Base-by-base conservation (phyloP, 2,888 invertebrate genomes). In the Heliconius sara region DNA sequence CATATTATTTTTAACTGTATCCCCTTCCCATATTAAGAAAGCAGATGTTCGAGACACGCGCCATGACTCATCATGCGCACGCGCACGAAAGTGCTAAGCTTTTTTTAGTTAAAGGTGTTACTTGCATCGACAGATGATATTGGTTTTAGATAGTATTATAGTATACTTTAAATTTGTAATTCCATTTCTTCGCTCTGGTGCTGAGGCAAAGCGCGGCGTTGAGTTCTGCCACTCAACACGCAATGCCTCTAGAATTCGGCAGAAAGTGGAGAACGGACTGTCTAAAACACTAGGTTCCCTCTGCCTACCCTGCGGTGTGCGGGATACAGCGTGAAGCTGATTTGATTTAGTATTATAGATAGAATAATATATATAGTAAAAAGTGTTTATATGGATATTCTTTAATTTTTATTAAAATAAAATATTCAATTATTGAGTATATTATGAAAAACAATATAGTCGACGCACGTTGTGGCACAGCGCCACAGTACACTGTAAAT, bases 1-100 rank as follows among this genome's bases (percentile, higher is more conserved):
- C 10, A 47, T 65, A 72, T 65, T 63, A 75, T 75, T 63, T 75
- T 65, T 73, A 78, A 79, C 71, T n/a, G 57, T 76, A 52, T 30
- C 78, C n/a, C 57, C 27, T 52, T 43, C 9, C 57, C 22, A 66
- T 34, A 70, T 74, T 63, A 85, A 84, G 86, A 84, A 84, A 86
- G 85, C 91, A 91, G 91, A 91, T 91, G 91, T 85, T 86, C 78
- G 60, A 25, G 67, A 60, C 88, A 89, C 89, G 90, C 88, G 90
- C 88, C 82, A 85, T 90, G 90, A 90, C 85, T 91, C 91, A 91
- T 81, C 84, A 68, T 86, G 89, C 90, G 89, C 89, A 80, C 87
- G 83, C 52, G 78, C 81, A 82, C 86, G 83, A 82, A 87, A 88
- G 80, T 80, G 83, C 76, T 84, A 73, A n/a, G 57, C 13, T 60